Conservation (phyloP, 2,888 invertebrate genomes). For the Blomia tropicalis region DNA sequence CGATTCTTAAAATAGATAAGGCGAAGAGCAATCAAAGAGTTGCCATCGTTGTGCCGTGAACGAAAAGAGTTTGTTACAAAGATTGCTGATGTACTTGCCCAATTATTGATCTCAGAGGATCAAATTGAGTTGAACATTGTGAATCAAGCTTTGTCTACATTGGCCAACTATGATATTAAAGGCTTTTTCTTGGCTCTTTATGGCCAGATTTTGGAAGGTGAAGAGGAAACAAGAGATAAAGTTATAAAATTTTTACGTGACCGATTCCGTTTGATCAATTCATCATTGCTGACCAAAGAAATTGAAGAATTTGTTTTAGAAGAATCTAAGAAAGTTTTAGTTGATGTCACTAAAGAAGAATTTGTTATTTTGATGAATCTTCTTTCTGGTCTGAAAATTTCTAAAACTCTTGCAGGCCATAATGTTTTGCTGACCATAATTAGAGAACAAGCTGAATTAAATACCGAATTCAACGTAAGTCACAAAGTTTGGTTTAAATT, state of each 20-base stretch:
- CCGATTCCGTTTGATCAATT: slow-evolving; percentile 61
- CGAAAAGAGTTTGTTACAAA: slow-evolving; percentile 63
- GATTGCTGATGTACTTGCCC: slow-evolving; percentile 78
- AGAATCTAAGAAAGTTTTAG: slow-evolving; percentile 62
- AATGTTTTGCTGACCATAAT: slow-evolving; percentile 71
- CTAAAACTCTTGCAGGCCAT: slow-evolving; percentile 64
- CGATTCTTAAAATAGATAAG: slow-evolving; percentile 24
- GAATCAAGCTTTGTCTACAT: slow-evolving; percentile 59
- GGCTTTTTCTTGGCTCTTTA: slow-evolving; percentile 52
- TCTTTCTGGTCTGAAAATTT: slow-evolving; percentile 59
- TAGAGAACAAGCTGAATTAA: slow-evolving; percentile 67
- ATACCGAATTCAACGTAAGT: slow-evolving; percentile 38
- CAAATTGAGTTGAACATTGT: slow-evolving; percentile 64
- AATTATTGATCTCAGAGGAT: slow-evolving; percentile 73
- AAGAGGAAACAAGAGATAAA: slow-evolving; percentile 62
- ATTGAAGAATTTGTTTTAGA: slow-evolving; percentile 65
- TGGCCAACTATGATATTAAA: slow-evolving; percentile 56
- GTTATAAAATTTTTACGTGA: slow-evolving; percentile 72
- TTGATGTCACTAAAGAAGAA: slow-evolving; percentile 73
- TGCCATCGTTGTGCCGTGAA: slow-evolving; percentile 71
- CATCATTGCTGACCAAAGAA: slow-evolving; percentile 61
- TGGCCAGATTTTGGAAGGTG: slow-evolving; percentile 49
- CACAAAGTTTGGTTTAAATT: slow-evolving; percentile 20
- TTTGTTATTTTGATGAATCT: slow-evolving; percentile 75
- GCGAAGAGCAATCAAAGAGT: slow-evolving; percentile 71